A percentile compares a stretch with the other conserved stretches of the same genome.
phyloP scores from a whole-genome alignment of 2,113 vertebrate species.

The Pagrus major region DNA sequence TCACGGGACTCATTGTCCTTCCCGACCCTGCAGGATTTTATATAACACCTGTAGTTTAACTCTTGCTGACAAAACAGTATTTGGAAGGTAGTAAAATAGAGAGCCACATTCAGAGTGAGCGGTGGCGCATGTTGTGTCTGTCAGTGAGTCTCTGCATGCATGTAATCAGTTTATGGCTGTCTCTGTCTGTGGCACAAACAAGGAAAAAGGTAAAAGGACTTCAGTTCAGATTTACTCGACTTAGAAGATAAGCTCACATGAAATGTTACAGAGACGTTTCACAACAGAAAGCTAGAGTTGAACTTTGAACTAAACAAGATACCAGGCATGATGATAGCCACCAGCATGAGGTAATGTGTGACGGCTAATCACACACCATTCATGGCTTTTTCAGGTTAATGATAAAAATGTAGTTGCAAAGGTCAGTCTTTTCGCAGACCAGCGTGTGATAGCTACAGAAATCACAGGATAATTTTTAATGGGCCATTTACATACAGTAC shows the following conservation, averaged over 20 bases:
- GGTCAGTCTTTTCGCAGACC: background rate
- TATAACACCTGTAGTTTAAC: background rate
- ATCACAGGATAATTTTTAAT: background rate
- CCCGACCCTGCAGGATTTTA: background rate
- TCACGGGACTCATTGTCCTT: constrained; percentile 16
- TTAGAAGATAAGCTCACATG: background rate
- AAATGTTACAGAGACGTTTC: constrained; percentile 25
- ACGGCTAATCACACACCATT: background rate
- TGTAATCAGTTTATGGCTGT: background rate
- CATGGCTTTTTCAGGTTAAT: background rate
- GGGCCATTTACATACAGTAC: background rate
- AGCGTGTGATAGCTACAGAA: background rate
- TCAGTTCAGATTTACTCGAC: background rate
- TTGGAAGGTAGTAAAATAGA: background rate
- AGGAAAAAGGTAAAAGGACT: constrained; percentile 5
- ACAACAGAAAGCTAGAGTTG: constrained; percentile 19
- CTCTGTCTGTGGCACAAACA: background rate
- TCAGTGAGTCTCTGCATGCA: constrained; percentile 14
- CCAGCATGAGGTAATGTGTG: background rate
- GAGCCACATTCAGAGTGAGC: background rate
- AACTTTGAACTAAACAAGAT: constrained; percentile 60
- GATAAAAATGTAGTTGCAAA: background rate
- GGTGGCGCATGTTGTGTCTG: background rate
- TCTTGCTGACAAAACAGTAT: constrained; percentile 4
- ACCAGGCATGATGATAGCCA: background rate